Evolutionary conservation across 1,140 invertebrate genomes (phyloP), one percentile per base, ranked within the genome.

Genomic region (Drosophila nigrodunni): DNA sequence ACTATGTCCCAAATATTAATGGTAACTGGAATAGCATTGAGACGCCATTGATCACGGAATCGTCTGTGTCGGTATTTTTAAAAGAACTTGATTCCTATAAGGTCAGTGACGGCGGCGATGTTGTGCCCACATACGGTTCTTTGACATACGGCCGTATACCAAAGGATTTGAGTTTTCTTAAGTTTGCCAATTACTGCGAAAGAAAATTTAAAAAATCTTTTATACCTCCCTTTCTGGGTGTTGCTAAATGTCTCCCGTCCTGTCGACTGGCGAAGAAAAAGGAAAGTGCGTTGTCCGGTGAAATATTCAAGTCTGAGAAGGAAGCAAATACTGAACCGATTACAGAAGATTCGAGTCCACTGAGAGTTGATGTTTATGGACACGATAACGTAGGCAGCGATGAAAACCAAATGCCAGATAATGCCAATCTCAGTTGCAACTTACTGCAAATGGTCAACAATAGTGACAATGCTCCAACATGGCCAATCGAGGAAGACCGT

Each of bases 1-100:
- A 71, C 54, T 92, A 83, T 52, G 80, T 93, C 68, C 79, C 92
- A 58, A 93, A 94, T 78, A 93, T 96, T 13, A 96, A 96, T 93
- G 95, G 95, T 55, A 94, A 94, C 77, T 94, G 93, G 91, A 94
- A 95, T 89, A 72, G 78, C 58, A 55, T 66, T 34, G 54, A 69
- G 10, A 55, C 52, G 9, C 35, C 59, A 15, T 49, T 18, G n/a
- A n/a, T 75, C 3, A 18, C 65, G 11, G 62, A 50, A 8, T 37
- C 60, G 11, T 49, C n/a, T 15, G 10, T 68, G 46, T 61, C 50
- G 3, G 59, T 66, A 6, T 50, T 70, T 15, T 7, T 69, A 7
- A 11, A 60, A 39, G 44, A 39, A 7, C 18, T 71, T 7, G 55
- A 77, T 3, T 57, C 69, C 5, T 91, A 91, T 60, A 13, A 61